Evolutionary conservation across 2,888 invertebrate species (phyloP).

Genomic region (Hirudinaria manillensis): DNA sequence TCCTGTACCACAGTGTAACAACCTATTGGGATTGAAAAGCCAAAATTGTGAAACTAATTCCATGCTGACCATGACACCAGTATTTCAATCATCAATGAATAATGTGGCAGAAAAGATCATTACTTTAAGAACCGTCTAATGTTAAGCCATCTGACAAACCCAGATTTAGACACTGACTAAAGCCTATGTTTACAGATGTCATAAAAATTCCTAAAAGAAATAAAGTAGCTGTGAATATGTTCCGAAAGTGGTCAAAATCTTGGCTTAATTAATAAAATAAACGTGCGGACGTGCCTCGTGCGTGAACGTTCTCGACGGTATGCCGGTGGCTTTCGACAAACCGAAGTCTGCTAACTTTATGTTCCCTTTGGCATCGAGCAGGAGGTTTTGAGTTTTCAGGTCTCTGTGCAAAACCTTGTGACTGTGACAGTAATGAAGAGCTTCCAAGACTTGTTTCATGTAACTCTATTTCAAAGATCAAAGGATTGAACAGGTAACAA

Average conservation of each 20-base stretch:
- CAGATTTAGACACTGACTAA: too few species aligned
- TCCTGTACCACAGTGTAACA: slow-evolving; percentile 2
- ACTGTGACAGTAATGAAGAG: background rate
- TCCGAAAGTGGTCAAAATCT: too few species aligned
- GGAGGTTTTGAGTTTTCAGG: slow-evolving; percentile 2
- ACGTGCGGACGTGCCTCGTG: background rate
- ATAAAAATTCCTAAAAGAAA: too few species aligned
- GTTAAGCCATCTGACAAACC: too few species aligned
- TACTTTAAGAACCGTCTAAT: too few species aligned
- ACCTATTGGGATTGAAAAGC: background rate
- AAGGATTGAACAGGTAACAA: background rate
- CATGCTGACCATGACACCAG: too few species aligned
- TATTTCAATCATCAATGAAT: too few species aligned
- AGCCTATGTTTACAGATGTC: too few species aligned
- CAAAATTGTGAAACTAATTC: too few species aligned
- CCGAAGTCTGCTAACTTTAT: slow-evolving; percentile 9
- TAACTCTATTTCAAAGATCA: background rate
- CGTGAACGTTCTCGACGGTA: background rate
- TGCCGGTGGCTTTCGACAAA: slow-evolving; percentile 3
- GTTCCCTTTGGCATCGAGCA: slow-evolving; percentile 5
- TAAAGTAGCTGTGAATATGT: too few species aligned
- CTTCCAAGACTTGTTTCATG: slow-evolving; percentile 11
- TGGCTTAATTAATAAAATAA: too few species aligned
- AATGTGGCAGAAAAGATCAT: too few species aligned
- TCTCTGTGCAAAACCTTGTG: slow-evolving; percentile 13